A percentile compares a stretch with the other conserved stretches of the same genome.
Evolutionary conservation across 2,797 vertebrate genomes (phyloP).

Genomic region (Denticeps clupeoides): DNA sequence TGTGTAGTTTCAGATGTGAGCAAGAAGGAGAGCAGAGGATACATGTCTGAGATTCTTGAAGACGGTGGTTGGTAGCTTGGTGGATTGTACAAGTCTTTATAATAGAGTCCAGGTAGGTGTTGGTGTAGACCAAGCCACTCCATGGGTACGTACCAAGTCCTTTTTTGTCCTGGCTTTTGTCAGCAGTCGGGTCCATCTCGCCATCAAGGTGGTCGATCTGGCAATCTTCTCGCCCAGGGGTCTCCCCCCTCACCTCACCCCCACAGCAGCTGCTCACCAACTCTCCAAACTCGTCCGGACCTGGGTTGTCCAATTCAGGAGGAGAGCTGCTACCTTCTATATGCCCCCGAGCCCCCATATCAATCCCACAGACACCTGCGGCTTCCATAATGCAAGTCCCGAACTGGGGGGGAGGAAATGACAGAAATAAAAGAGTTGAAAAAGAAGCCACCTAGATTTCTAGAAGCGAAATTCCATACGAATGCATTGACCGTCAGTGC

Average conservation of each 20-base stretch:
- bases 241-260: conserved; percentile 70
- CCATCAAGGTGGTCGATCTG: conserved; percentile 72
- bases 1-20: too few relatives aligned
- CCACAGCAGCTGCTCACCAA: conserved; percentile 48
- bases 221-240: conserved; percentile 74
- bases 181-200: conserved; percentile 70
- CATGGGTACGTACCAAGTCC: conserved; percentile 49
- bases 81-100: too few relatives aligned
- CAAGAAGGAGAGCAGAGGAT: too few relatives aligned
- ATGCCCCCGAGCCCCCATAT: conserved; percentile 52
- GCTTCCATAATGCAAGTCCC: conserved; percentile 62
- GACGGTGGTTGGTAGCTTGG: too few relatives aligned
- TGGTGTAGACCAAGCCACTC: too few relatives aligned
- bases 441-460: not conserved
- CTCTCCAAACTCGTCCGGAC: conserved; percentile 37
- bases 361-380: conserved; percentile 55
- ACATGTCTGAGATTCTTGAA: too few relatives aligned
- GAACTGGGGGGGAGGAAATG: not conserved
- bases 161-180: conserved; percentile 47
- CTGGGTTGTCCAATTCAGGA: conserved; percentile 44
- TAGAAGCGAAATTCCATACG: conserved; percentile 1
- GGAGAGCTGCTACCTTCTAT: conserved; percentile 55
- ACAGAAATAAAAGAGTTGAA: not conserved
- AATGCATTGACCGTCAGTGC: too few relatives aligned
- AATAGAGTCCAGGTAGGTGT: too few relatives aligned